Base-by-base conservation (phyloP, 2,797 vertebrate species). In the Falco concolor region DNA sequence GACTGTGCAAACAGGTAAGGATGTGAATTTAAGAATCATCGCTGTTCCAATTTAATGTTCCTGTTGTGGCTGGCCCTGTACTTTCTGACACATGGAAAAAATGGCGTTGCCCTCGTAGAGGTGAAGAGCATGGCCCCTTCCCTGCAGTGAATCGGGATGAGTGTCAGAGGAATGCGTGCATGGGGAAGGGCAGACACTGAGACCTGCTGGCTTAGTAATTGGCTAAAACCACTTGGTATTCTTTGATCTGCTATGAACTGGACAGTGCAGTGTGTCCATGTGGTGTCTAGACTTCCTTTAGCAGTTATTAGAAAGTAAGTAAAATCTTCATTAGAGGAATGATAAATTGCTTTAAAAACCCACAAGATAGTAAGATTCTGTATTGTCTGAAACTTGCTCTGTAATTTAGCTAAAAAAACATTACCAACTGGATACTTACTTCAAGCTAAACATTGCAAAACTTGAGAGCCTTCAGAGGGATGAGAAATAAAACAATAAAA, bases 1-100 rank as follows among this genome's bases (percentile, higher is more conserved):
- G 99, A 92, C 96, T 99, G 91, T 99, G 99, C 97, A 99, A 99
- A 97, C 99, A 99, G 98, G 99, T 99, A 97, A 79, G 86, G 25
- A 14, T 73, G 24, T 56, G 70, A 17, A 45, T 10, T 81, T 91
- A 13, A 56, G 53, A 89, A 38, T 53, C 17, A 47, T 10, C 94
- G n/a, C 42, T 82, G 2, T 84, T 69, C 30, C 27, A 34, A 0
- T 42, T n/a, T 56, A 28, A 9, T 77, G 2, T 68, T 85, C 30
- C 25, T 68, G 6, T 44, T 89, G 32, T 93, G 68, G 30, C n/a
- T 74, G 42, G 8, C 10, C 38, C 79, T 34, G 2, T 36, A 12
- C 0, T 73, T 84, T 44, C 38, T 63, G 69, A 42, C n/a, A 20
- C 8, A 5, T 12, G 28, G 19, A 3, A 52, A 83, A 84, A 86